Base-by-base conservation (phyloP, 2,797 vertebrate genomes). In the Chelon labrosus region DNA sequence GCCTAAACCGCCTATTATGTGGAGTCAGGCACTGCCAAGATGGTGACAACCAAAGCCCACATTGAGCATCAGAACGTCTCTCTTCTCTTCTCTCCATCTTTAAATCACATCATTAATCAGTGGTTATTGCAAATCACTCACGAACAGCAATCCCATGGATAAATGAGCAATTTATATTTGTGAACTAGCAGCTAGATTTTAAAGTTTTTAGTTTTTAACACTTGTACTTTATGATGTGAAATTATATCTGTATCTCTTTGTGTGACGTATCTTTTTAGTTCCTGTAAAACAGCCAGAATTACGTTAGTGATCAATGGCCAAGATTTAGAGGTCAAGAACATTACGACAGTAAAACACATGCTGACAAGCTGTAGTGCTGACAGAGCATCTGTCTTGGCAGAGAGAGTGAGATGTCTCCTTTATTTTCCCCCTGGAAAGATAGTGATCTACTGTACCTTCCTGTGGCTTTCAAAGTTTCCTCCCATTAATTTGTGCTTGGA, bases 381-480 rank as follows among this genome's bases (percentile, higher is more conserved):
- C 52, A 69, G 70, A 75, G 62, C 70, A 65, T 73, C 71, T 56
- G 44, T 47, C 57, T 70, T 82, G 85, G 83, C 79, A 68, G 37
- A 17, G 39, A 73, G 17, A 38, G 65, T 54, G 59, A 63, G 50
- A 65, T 65, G 75, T 83, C 59, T 70, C 44, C 7, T 35, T 74
- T 80, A 85, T 52, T 83, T 72, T 47, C 16, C 79, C 56, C 46
- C 72, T 51, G 65, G 59, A 80, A 76, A 74, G 72, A 82, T 60
- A 61, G 56, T 73, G 72, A 88, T 87, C 71, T 80, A 76, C 65
- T 82, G 59, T 79, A 70, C 50, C 56, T 79, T 89, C 63, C 65
- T 88, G 50, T 51, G 60, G 56, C 73, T 72, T 47, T 58, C 64
- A 77, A 64, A 80, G 71, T 71, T 83, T 87, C 76, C 79, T 82